phyloP scores from a whole-genome alignment of 2,888 invertebrate species.

The Meandrusa payeni region DNA sequence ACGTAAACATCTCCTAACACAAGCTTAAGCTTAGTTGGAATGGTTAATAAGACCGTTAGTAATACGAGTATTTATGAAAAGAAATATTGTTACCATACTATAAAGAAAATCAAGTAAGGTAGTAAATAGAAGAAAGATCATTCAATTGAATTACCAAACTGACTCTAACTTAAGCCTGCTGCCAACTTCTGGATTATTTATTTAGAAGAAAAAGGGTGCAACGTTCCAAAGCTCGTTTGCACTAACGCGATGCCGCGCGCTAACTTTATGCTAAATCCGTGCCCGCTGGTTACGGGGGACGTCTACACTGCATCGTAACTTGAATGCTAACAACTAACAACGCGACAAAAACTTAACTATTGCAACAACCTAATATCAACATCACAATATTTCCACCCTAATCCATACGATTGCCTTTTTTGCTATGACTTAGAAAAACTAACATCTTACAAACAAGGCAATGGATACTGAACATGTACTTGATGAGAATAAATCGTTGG shows the following conservation, averaged over 20 bases:
- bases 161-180: too few species aligned
- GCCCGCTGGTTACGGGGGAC: constrained; percentile 49
- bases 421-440: too few species aligned
- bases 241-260: constrained; percentile 27
- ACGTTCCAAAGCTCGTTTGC: constrained; percentile 35
- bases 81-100: too few species aligned
- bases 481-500: neutral
- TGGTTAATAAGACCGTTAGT: too few species aligned
- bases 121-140: too few species aligned
- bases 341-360: constrained; percentile 24
- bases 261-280: constrained; percentile 58
- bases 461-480: constrained; percentile 13
- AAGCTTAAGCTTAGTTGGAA: too few species aligned
- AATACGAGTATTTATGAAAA: too few species aligned
- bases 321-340: constrained; percentile 48
- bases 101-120: too few species aligned
- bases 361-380: constrained; percentile 1
- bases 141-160: too few species aligned
- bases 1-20: too few species aligned
- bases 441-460: neutral
- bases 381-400: neutral
- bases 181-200: too few species aligned
- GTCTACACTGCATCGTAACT: constrained; percentile 51
- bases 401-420: constrained; percentile 7
- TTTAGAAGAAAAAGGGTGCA: constrained; percentile 2